Evolutionary conservation across 2,888 invertebrate species (phyloP), one percentile per base, ranked within the genome.

Genomic region (Dryobota labecula): DNA sequence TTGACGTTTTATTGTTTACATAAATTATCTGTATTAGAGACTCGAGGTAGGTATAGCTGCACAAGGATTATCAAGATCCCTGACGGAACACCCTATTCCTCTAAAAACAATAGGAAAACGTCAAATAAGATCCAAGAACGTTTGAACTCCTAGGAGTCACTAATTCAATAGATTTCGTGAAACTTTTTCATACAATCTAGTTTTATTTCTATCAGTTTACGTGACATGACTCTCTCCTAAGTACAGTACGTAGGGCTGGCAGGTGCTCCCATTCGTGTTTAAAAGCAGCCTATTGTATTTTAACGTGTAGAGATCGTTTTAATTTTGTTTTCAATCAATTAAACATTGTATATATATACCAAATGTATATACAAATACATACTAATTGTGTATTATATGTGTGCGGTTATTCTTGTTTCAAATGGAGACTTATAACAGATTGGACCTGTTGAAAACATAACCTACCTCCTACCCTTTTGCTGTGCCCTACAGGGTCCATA

Each of bases 131-230:
- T 75, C 24, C 38, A 36, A 56, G 30, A 49, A 49, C 24, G 15
- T 54, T 53, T 43, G 43, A 15, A 47, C 66, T 38, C 33, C 57
- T 54, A 43, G 49, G 56, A 68, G 43, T 69, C 60, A 49, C 64
- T 61, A 77, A 76, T 77, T 66, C 43, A 76, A 77, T 76, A 58
- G 77, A 77, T 62, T 65, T 66, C 62, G 47, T 62, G 45, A 77
- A 77, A 77, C 61, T 76, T 77, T 62, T 72, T 72, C 51, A 66
- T 49, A 47, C 64, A 58, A 38, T 78, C 61, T 69, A 82, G 66
- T 76, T 82, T 82, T 76, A 82, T 72, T 73, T 67, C 57, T 68
- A 68, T 78, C 57, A 54, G 76, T 54, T 54, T 61, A 82, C 79
- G 78, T 78, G 82, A 78, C 78, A 43, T 15, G 75, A 69, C 68